A percentile compares a stretch with the other conserved stretches of the same genome.
phyloP scores from a whole-genome alignment of 2,113 vertebrate genomes.

The Axis porcinus region DNA sequence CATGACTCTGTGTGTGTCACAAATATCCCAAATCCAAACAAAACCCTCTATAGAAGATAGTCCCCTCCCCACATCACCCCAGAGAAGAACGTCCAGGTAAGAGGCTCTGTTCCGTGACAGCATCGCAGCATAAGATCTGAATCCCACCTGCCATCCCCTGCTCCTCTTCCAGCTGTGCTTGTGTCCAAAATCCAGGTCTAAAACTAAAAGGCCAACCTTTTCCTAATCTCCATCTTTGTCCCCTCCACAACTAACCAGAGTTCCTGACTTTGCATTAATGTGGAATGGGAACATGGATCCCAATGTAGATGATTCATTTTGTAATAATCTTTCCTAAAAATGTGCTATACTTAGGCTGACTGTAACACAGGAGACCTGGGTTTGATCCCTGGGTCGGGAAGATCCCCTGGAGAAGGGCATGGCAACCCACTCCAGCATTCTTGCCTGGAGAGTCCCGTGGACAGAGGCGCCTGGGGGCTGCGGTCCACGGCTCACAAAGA shows the following conservation, averaged over 20 bases:
- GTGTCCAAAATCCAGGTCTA: not conserved
- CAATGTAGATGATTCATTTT: slow-evolving; percentile 12
- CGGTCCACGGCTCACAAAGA: not conserved
- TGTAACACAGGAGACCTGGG: not conserved
- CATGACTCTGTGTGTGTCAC: not conserved
- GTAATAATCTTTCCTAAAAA: not conserved
- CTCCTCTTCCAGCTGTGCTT: not conserved
- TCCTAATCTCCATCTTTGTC: not conserved
- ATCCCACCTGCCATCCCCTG: not conserved
- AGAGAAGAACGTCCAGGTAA: not conserved
- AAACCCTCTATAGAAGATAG: not conserved
- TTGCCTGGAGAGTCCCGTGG: not conserved
- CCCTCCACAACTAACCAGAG: not conserved
- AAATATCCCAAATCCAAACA: not conserved
- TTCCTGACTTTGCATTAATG: not conserved
- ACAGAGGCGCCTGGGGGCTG: not conserved
- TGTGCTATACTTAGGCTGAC: not conserved
- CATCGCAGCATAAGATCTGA: not conserved
- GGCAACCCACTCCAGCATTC: not conserved
- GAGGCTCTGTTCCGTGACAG: not conserved
- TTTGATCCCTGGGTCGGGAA: not conserved
- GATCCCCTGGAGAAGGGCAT: not conserved
- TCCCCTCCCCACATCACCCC: not conserved
- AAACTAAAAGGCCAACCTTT: not conserved
- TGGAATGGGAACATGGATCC: not conserved